Percentiles rank a stretch among this genome's conserved stretches.
Conservation (phyloP, 2,888 invertebrate genomes). For the Agrotis segetum region DNA sequence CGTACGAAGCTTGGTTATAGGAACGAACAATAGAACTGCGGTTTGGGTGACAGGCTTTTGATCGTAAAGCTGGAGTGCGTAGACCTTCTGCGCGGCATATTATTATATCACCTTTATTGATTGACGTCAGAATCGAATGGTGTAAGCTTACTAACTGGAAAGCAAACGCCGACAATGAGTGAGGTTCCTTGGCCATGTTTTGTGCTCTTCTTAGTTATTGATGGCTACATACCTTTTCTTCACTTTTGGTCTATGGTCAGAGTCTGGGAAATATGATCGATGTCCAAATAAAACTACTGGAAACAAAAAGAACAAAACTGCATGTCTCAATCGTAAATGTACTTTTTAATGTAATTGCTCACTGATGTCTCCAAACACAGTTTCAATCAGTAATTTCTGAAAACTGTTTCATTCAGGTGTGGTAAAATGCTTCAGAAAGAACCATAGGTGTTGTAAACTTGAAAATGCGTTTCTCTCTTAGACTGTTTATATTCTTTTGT, state of each 20-base stretch:
- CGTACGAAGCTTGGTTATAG: constrained; percentile 38
- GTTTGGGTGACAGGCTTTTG: constrained; percentile 32
- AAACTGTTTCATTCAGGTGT: neutral
- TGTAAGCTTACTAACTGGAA: neutral
- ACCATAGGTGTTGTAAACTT: neutral
- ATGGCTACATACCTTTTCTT: too few relatives aligned
- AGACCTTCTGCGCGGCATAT: constrained; percentile 21
- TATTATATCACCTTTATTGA: constrained; percentile 25
- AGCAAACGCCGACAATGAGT: neutral
- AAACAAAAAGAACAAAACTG: neutral
- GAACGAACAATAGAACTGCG: constrained; percentile 39
- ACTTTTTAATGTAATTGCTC: neutral
- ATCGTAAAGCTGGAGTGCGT: constrained; percentile 22
- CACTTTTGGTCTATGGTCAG: too few relatives aligned
- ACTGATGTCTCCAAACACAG: neutral
- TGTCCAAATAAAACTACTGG: too few relatives aligned
- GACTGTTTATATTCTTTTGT: constrained; percentile 43
- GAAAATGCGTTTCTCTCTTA: constrained; percentile 4
- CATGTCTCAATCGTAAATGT: too few relatives aligned
- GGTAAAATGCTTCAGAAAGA: neutral
- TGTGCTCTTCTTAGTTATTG: neutral
- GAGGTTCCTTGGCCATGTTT: neutral
- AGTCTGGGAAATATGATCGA: too few relatives aligned
- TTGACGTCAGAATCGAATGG: constrained; percentile 27
- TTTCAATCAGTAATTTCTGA: neutral